Base-by-base conservation (phyloP, 2,888 invertebrate species). In the Calameuta pallipes region DNA sequence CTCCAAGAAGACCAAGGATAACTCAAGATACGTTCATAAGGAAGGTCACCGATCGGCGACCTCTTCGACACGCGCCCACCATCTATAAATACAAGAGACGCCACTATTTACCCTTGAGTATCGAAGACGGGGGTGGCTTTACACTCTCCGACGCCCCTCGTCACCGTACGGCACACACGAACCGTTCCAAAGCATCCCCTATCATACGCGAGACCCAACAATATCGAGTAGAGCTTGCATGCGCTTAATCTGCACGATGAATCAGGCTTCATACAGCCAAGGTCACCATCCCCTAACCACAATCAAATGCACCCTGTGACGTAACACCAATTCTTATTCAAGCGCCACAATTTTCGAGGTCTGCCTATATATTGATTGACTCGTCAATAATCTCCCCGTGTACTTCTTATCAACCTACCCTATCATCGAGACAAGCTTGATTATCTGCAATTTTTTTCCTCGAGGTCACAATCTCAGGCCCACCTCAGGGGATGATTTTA, bases 201-300 rank as follows among this genome's bases (percentile, higher is more conserved):
- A 56, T 56, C 56, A 23, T 56, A 56, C 9, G 23, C 23, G 9
- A 76, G 76, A 76, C 30, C 35, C 56, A 36, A 73, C 31, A 23
- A 71, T 31, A 34, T 71, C 56, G 75, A 77, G 41, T 35, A 23
- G 78, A n/a, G 76, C 73, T 78, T 76, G 78, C 78, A 78, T 78
- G 78, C 73, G 41, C 35, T 76, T 78, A 76, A 78, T 78, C 78
- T 73, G 73, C 35, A 30, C 71, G 71, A 76, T 71, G 73, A 76
- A 78, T 78, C 78, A 68, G 56, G 73, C 41, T 73, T 56, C 23
- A 23, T 76, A 76, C 36, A 76, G 41, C 76, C 75, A 76, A 76
- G 78, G 76, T 34, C 76, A 36, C 56, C 56, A 56, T 56, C 56
- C 56, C 56, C 23, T 9, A 56, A 56, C 23, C 56, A 9, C 56